Evolutionary conservation across 2,888 invertebrate species (phyloP), one percentile per base, ranked within the genome.

Genomic region (Athripsodes cinereus): DNA sequence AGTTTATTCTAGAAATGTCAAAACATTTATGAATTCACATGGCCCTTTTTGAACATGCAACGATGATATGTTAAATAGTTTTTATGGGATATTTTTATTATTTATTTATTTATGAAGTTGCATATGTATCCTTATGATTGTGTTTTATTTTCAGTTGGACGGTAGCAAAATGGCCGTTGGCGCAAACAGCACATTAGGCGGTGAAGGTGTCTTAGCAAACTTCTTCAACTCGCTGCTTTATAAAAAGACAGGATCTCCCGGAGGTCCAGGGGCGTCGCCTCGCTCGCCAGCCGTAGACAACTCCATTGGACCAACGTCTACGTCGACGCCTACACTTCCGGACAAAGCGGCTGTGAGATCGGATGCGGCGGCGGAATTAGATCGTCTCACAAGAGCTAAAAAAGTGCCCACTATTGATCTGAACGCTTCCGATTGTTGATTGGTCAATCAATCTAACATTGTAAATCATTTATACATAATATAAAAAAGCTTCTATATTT

Each of bases 221-320:
- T 98, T 98, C 83, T 98, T 98, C 81, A 97, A 97, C 80, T 96
- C 96, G 63, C 81, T 98, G 69, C 83, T 98, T 67, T 90, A 91
- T 76, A 97, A 96, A 83, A 96, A 96, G 79, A 87, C 92, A 35
- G 91, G 90, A 40, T 80, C 85, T 46, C 83, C 85, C 20, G 82
- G 84, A 16, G 75, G 71, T 13, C 73, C 77, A 22, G 77, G 81
- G n/a, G 74, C 81, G 51, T 74, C 76, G 44, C 52, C 67, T 67
- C 54, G 67, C 66, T 55, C 66, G 68, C 22, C 68, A 67, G 61
- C 68, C 44, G 46, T 67, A 67, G 53, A 66, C 66, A 52, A 66
- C 69, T 22, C 68, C 68, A 63, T 73, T 60, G 61, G 68, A 35
- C 67, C 74, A 66, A 64, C 69, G 59, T 71, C 68, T 70, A 72